Evolutionary conservation across 2,113 vertebrate species (phyloP), one percentile per base, ranked within the genome.

Genomic region (Reinhardtius hippoglossoides): DNA sequence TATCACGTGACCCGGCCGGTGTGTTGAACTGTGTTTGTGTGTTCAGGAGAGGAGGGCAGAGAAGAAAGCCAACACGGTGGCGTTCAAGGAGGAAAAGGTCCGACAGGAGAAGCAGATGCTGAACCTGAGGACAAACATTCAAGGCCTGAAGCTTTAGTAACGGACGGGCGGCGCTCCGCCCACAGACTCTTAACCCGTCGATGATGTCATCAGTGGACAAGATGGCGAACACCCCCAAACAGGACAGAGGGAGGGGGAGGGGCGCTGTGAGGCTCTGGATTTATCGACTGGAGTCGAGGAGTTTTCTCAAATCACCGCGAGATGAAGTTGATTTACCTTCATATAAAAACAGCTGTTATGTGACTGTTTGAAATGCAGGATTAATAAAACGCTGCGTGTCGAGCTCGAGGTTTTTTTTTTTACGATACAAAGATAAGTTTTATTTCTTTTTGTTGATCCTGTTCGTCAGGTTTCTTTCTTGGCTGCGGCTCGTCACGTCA

Each of bases 21-120:
- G n/a, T 24, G 65, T 64, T 26, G 3, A 63, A 44, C 12, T n/a
- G 4, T 48, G 1, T 42, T 1, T 64, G 7, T 67, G 44, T 67
- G 2, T 65, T 16, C 79, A 99, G 98, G 98, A 99, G 65, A 92
- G 97, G 66, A 93, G 97, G 69, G 68, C 84, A 27, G 98, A 99
- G 90, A 99, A 99, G 94, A 98, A 97, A 88, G 93, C 95, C 74
- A 99, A 99, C 89, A 96, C 94, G 78, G 24, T 90, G 61, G 97
- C 96, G 23, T 99, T 99, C 91, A 96, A 96, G 80, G 52, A 96
- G 70, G 98, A 99, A 85, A 98, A 96, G 63, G 94, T 89, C 3
- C 92, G 96, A 63, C 98, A 99, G 85, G 97, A 98, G 79, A 98
- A 96, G 75, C 96, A 98, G 82, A 87, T 97, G 79, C 85, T 96